Evolutionary conservation across 1,140 invertebrate genomes (phyloP), one percentile per base, ranked within the genome.

Genomic region (Aradophagus sp.): DNA sequence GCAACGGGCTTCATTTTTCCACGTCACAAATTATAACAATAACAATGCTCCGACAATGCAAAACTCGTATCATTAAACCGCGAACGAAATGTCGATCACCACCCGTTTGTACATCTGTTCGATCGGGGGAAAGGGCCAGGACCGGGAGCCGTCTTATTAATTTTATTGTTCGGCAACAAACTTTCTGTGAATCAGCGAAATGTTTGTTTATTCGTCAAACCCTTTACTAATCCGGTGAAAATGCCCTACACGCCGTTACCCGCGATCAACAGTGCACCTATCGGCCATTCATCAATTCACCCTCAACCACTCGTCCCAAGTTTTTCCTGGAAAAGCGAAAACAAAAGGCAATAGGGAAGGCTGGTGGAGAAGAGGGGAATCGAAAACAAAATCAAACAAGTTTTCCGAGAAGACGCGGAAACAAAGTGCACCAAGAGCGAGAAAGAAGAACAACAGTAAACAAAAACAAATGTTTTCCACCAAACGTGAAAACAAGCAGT

Each of bases 71-170:
- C 38, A 52, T 62, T 52, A 61, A 55, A 19, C 23, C 19, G 20
- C 5, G 23, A 20, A 0, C 59, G 8, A 52, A 13, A 52, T 23
- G 17, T 50, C n/a, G n/a, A 26, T 29, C 23, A 11, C 32, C 58
- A 36, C 23, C 39, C 47, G 19, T 36, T 44, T 14, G 41, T n/a
- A 65, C 61, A 65, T 65, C 61, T 65, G 61, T 55, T 65, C 48
- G 12, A 38, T 41, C 16, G 4, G 10, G 4, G 23, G 27, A 41
- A 52, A 38, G 45, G 58, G 52, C 23, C 16, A 35, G 36, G 19
- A 35, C 52, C 27, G 53, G 31, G 17, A 20, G n/a, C n/a, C n/a
- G 35, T 29, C 13, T 52, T 63, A 53, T 63, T 63, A 63, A 63
- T 63, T 53, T 63, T 48, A 63, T 53, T 62, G 47, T 45, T 31